A percentile compares a stretch with the other conserved stretches of the same genome.
Conservation (phyloP, 1,140 invertebrate genomes). For the Drosophila serrata region DNA sequence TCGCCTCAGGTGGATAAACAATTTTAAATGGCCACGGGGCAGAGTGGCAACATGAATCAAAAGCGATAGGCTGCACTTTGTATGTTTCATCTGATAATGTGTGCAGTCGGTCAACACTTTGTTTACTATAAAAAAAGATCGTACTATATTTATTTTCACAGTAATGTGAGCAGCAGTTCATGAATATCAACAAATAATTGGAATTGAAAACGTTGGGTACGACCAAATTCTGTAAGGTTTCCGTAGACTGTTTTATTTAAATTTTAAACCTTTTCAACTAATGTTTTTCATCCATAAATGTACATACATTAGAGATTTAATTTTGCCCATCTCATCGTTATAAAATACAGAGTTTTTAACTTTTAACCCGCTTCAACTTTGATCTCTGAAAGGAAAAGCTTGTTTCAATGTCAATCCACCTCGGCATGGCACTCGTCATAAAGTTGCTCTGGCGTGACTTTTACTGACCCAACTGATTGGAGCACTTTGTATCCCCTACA, state of each 20-base stretch:
- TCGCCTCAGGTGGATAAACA: conserved; percentile 43
- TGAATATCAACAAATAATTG: neutral
- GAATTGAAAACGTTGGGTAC: neutral
- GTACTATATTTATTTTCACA: conserved; percentile 17
- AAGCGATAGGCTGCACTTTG: conserved; percentile 17
- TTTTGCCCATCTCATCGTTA: neutral
- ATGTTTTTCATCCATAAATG: neutral
- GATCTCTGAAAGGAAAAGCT: conserved; percentile 25
- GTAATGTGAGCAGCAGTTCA: neutral
- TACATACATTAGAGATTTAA: neutral
- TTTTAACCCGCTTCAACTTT: conserved; percentile 16
- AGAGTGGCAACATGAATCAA: conserved; percentile 28
- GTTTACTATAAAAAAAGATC: conserved; percentile 3
- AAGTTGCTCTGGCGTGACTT: conserved; percentile 52
- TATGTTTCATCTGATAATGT: conserved; percentile 24
- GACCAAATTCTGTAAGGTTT: neutral
- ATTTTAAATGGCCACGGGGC: conserved; percentile 39
- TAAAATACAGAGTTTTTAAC: neutral
- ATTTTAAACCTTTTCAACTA: neutral
- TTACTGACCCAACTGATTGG: conserved; percentile 38
- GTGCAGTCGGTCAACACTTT: conserved; percentile 9
- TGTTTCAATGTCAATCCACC: conserved; percentile 28
- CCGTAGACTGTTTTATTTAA: neutral
- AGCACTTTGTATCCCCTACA: conserved; percentile 26
- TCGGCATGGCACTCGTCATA: conserved; percentile 15